Evolutionary conservation across 2,797 vertebrate genomes (phyloP), one percentile per base, ranked within the genome.

Genomic region (Tokudaia tokunoshimensis): DNA sequence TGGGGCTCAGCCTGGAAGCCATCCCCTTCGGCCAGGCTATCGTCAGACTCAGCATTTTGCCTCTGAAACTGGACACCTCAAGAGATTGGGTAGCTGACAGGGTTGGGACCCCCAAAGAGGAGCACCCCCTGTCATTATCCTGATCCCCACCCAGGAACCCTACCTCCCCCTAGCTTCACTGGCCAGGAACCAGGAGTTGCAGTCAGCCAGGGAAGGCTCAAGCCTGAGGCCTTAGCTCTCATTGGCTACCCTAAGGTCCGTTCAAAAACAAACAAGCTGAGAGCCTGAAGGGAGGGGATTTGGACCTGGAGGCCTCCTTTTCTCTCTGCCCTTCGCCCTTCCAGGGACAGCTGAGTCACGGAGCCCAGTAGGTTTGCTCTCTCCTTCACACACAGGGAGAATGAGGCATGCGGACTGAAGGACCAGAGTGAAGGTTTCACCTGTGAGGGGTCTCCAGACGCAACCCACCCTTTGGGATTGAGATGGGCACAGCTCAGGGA

Each of bases 261-360:
- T 95, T 97, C 84, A 86, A 95, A 98, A 94, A 95, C 83, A 96
- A 96, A 97, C 83, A 96, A 96, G 96, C 76, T 80, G 47, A 55
- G n/a, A 37, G 67, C 37, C 7, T 29, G 19, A 52, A 80, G 22
- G 15, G 57, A 89, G 13, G 29, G 41, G 41, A 24, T 37, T 61
- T 75, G 80, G 67, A 29, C 31, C 47, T 44, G 50, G 57, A 59
- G 81, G 57, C 22, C 67, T 74, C 63, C 12, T 61, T 44, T 15
- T 37, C 7, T 59, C 47, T 79, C 67, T 55, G 84, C 12, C 84
- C 47, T 80, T 75, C 41, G 85, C 8, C 85, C 26, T 37, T 2
- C 0, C 31, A 57, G 50, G 24, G 61, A 52, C 65, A 34, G 37
- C 0, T 15, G 78, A 79, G 76, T 67, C 37, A 31, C 14, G 57